Evolutionary conservation across 2,797 vertebrate genomes (phyloP), one percentile per base, ranked within the genome.

Genomic region (Sebastes alutus): DNA sequence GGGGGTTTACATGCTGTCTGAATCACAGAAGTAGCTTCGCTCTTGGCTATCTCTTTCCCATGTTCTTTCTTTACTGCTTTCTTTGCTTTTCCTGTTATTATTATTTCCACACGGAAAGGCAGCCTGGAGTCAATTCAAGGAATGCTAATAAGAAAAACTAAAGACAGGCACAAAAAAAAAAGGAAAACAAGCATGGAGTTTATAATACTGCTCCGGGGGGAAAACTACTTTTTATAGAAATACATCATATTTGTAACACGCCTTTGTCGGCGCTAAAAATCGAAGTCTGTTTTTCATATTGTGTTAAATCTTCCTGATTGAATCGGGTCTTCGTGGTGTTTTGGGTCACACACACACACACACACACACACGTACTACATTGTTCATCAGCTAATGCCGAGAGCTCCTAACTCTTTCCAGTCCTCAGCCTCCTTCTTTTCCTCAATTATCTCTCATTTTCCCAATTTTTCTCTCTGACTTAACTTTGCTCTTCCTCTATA

Each of bases 11-110:
- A 65, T 29, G 35, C 59, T 75, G 66, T 78, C 66, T 75, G 70
- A 77, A 79, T 87, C 72, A 72, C 62, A 81, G 65, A 59, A 64
- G 77, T 62, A 46, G 80, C 83, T 77, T 84, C 0, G 81, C 87
- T 90, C 75, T 71, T 0, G 78, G 88, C 84, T 8, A 52, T 83
- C 72, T 75, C 64, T 58, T 81, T 49, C 8, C n/a, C 42, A 54
- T 64, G 22, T 78, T 81, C 65, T 81, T 58, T 79, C 73, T 81
- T 82, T 78, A 65, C 67, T 88, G 70, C 54, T 84, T 56, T 80
- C 70, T 75, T 66, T 63, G 35, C 72, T 90, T 86, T 88, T 91
- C 77, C 90, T 90, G 65, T 90, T 85, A 83, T 92, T 90, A 89
- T 89, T 84, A 83, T 87, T 92, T 88, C 89, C 85, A 87, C 77